Base-by-base conservation (phyloP, 1,140 invertebrate species). In the Monochamus saltuarius region DNA sequence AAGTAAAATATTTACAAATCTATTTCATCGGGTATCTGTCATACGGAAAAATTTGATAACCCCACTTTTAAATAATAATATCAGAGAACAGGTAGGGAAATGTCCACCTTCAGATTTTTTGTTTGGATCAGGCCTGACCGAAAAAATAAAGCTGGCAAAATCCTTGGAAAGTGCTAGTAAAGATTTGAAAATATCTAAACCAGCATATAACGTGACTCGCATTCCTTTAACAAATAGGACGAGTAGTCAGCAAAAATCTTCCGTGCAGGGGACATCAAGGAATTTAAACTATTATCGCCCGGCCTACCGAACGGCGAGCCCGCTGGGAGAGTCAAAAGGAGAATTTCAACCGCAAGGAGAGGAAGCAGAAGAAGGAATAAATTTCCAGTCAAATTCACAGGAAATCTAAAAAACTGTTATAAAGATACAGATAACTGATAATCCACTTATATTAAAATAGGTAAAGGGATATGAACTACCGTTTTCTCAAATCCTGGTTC, bases 391-490 rank as follows among this genome's bases (percentile, higher is more conserved):
- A 29, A 9, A 7, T 46, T 7, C 10, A 17, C 54, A 35, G 54
- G 54, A 10, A 13, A 34, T 3, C 29, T 56, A 13, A 40, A 34
- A 11, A 10, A 19, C 0, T 56, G 8, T 22, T 29, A 46, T n/a
- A 19, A 37, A 16, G 36, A 10, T n/a, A 54, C 42, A n/a, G 7
- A 16, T 37, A 10, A 46, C 54, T 10, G n/a, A n/a, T n/a, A 47
- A 57, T 34, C 2, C n/a, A n/a, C 14, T 36, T 34, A 47, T 57
- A 17, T 17, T 36, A 16, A 4, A 17, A 8, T 57, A 45, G 55
- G n/a, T 57, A 37, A 11, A 13, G 17, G 55, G 55, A 14, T 57
- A 57, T 17, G 17, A 29, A 34, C 11, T 57, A 14, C 55, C 55
- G 8, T 57, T 57, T 49, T 8, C 37, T 29, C 10, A 16, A 4